Conservation (phyloP, 2,113 vertebrate species). For the Mohoua ochrocephala region DNA sequence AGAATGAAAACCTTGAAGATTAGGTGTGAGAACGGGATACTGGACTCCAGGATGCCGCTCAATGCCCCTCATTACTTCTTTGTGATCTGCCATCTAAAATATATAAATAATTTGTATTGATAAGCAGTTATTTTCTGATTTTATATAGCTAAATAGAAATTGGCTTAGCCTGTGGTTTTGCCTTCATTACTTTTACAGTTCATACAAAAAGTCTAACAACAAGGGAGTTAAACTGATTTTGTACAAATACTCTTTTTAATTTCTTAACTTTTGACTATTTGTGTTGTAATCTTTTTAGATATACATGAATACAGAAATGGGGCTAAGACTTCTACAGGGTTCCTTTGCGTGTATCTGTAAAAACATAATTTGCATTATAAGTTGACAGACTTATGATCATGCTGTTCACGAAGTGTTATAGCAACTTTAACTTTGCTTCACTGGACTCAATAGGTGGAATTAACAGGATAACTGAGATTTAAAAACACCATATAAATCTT, state of each 20-base stretch:
- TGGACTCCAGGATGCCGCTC: constrained; percentile 76
- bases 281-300: background rate
- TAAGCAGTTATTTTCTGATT: background rate
- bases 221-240: background rate
- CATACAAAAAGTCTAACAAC: background rate
- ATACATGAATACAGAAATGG: background rate
- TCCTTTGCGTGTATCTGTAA: background rate
- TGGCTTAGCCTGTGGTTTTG: background rate
- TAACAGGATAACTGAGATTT: background rate
- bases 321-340: background rate
- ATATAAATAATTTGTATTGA: background rate
- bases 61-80: constrained; percentile 87
- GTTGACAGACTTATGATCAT: background rate
- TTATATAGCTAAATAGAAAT: background rate
- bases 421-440: background rate
- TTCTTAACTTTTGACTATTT: background rate
- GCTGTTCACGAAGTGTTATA: background rate
- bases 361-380: background rate
- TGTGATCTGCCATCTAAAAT: constrained; percentile 92
- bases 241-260: background rate
- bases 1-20: constrained; percentile 88
- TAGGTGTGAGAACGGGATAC: constrained; percentile 92
- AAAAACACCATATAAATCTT: background rate
- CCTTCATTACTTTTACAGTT: background rate
- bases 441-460: background rate